phyloP scores from a whole-genome alignment of 2,113 vertebrate genomes.

The Periophthalmodon schlosseri region DNA sequence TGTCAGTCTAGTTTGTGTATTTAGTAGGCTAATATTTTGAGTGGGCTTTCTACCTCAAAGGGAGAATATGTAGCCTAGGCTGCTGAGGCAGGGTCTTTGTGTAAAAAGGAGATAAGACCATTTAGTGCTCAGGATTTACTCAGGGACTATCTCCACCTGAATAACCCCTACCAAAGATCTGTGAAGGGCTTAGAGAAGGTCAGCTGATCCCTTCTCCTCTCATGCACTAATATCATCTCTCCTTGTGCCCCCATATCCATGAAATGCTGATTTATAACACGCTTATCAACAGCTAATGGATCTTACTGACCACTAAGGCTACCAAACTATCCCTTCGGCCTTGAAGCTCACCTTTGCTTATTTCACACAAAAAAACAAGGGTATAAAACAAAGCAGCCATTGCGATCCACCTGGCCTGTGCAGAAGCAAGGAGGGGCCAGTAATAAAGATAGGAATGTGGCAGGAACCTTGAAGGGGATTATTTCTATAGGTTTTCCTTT shows the following conservation, averaged over 20 bases:
- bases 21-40: neutral
- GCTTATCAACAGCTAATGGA: conserved; percentile 47
- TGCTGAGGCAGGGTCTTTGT: neutral
- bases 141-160: conserved; percentile 40
- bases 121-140: conserved; percentile 27
- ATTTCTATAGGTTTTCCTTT: conserved; percentile 51
- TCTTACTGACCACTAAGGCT: conserved; percentile 11
- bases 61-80: neutral
- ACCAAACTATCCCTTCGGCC: conserved; percentile 32
- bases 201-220: conserved; percentile 29
- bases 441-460: conserved; percentile 76
- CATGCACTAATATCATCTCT: conserved; percentile 30
- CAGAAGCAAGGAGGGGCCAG: conserved; percentile 43
- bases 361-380: conserved; percentile 30
- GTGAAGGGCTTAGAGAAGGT: conserved; percentile 37
- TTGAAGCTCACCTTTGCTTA: conserved; percentile 51
- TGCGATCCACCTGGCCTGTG: conserved; percentile 63
- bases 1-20: neutral
- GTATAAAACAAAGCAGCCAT: conserved; percentile 52
- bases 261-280: conserved; percentile 54
- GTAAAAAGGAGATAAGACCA: conserved; percentile 11
- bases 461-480: conserved; percentile 55
- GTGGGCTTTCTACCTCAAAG: neutral
- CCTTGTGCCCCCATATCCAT: conserved; percentile 27
- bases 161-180: conserved; percentile 14